Evolutionary conservation across 2,797 vertebrate genomes (phyloP).

Genomic region (Helostoma temminkii): DNA sequence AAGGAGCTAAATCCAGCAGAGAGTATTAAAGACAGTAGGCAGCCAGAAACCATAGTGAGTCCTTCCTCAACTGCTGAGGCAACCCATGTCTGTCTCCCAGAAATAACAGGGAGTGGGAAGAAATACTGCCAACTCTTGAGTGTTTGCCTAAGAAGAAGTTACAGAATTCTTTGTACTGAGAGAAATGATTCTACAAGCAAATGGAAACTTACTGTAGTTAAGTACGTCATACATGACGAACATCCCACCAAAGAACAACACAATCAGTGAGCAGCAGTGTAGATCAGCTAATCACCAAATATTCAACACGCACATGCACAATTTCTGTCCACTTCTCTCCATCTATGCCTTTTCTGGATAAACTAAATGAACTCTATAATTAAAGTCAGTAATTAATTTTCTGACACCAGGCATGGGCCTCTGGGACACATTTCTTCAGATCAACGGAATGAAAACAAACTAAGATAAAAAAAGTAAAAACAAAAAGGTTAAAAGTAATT

Average conservation of each 20-base stretch:
- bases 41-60: neutral
- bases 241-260: neutral
- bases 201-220: neutral
- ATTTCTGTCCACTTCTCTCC: constrained; percentile 11
- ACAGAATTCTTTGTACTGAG: neutral
- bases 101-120: neutral
- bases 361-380: constrained; percentile 57
- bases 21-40: neutral
- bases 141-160: neutral
- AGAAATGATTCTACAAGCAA: neutral
- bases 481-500: constrained; percentile 66
- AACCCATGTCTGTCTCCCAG: neutral
- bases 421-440: constrained; percentile 4
- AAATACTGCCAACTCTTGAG: neutral
- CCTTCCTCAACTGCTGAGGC: neutral
- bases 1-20: neutral
- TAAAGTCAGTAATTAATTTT: constrained; percentile 64
- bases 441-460: constrained; percentile 45
- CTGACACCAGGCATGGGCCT: constrained; percentile 27
- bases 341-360: constrained; percentile 36
- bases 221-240: neutral
- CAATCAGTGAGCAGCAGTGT: neutral
- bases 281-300: constrained; percentile 9
- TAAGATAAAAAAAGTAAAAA: constrained; percentile 41
- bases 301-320: neutral